Percentiles rank a stretch among this genome's conserved stretches.
Conservation (phyloP, 2,888 invertebrate genomes). For the Dicycla oo region DNA sequence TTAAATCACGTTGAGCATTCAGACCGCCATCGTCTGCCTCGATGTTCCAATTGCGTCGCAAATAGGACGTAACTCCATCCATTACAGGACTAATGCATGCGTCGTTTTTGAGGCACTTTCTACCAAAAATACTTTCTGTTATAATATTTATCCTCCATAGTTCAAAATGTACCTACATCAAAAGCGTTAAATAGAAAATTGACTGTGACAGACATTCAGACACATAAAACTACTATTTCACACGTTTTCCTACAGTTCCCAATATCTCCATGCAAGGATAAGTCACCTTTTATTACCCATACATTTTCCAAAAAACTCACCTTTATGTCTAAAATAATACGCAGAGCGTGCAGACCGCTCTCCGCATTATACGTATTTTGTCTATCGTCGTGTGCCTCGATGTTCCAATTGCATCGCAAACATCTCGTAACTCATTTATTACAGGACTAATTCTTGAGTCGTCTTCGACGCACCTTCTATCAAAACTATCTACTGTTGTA, state of each 20-base stretch:
- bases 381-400: conserved; percentile 11
- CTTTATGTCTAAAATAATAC: neutral
- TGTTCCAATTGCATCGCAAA: conserved; percentile 77
- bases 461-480: conserved; percentile 80
- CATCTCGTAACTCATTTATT: conserved; percentile 73
- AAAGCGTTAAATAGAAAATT: neutral
- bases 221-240: neutral
- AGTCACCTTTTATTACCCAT: neutral
- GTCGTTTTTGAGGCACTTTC: too few relatives aligned
- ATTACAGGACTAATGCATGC: too few relatives aligned
- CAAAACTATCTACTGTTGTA: too few relatives aligned
- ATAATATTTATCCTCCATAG: neutral
- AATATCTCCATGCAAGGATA: neutral
- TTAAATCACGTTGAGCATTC: neutral
- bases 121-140: conserved; percentile 50
- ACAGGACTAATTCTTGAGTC: conserved; percentile 76
- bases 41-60: neutral
- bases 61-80: too few relatives aligned
- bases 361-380: conserved; percentile 38
- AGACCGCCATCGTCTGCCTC: conserved; percentile 9
- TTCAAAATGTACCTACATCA: neutral
- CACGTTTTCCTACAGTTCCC: neutral
- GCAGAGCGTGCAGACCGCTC: neutral
- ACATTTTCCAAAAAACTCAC: neutral
- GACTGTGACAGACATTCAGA: neutral